Evolutionary conservation across 2,888 invertebrate species (phyloP).

Genomic region (Lymantria monacha): DNA sequence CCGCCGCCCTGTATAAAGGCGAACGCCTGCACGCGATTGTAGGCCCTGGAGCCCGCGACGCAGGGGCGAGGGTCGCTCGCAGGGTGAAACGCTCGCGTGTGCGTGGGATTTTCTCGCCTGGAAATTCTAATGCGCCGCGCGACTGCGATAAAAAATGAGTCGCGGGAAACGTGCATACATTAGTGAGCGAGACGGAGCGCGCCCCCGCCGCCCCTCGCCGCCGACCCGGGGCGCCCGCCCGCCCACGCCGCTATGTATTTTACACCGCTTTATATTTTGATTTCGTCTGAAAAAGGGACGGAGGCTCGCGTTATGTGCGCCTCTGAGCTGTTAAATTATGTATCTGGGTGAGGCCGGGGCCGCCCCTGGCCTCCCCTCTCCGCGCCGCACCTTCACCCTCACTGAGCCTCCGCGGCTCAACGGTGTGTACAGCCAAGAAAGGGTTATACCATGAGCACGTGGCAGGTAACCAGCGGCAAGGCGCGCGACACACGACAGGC

Average conservation of each 20-base stretch:
- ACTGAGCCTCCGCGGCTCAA: neutral
- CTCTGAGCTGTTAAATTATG: slow-evolving; percentile 56
- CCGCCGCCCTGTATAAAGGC: slow-evolving; percentile 21
- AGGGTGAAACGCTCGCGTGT: slow-evolving; percentile 35
- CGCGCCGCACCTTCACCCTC: neutral
- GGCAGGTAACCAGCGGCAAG: slow-evolving; percentile 56
- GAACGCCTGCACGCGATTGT: slow-evolving; percentile 8
- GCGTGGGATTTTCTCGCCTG: slow-evolving; percentile 80
- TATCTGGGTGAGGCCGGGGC: slow-evolving; percentile 32
- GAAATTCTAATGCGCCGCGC: slow-evolving; percentile 80
- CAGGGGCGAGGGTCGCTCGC: slow-evolving; percentile 11
- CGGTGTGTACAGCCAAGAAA: slow-evolving; percentile 12
- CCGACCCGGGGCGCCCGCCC: slow-evolving; percentile 34
- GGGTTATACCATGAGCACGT: slow-evolving; percentile 46
- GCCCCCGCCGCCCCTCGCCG: slow-evolving; percentile 41
- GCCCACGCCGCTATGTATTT: slow-evolving; percentile 48
- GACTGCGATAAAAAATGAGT: slow-evolving; percentile 81
- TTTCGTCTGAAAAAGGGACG: slow-evolving; percentile 62
- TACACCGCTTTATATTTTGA: slow-evolving; percentile 70
- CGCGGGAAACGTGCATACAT: slow-evolving; percentile 79
- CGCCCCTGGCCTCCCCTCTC: slow-evolving; percentile 5
- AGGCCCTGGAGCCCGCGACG: neutral
- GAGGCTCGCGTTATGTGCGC: slow-evolving; percentile 45
- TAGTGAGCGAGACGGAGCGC: slow-evolving; percentile 65
- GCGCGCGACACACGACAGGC: slow-evolving; percentile 51